phyloP scores from a whole-genome alignment of 2,113 vertebrate genomes.

The Oreochromis aureus region DNA sequence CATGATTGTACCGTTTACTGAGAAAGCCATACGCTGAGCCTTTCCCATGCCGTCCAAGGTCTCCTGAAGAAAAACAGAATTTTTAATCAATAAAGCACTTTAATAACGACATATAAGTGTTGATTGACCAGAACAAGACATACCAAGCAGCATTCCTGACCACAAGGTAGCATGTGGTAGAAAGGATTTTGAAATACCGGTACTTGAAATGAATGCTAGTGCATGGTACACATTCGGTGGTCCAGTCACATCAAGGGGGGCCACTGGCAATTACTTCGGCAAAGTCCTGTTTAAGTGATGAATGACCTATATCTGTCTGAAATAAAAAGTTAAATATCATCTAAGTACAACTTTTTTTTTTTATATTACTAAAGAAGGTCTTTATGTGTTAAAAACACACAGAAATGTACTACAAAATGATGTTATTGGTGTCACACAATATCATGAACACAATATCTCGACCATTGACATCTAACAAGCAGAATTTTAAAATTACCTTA shows the following conservation, averaged over 20 bases:
- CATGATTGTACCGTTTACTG: background rate
- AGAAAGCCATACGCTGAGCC: fast-evolving
- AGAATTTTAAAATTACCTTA: no score
- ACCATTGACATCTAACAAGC: no score
- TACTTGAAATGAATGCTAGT: no score
- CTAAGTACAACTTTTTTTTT: no score
- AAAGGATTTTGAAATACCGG: background rate
- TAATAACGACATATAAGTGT: background rate
- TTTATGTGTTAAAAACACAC: no score
- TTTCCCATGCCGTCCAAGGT: background rate
- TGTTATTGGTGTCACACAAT: no score
- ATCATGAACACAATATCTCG: no score
- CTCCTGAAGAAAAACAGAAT: background rate
- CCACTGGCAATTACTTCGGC: no score
- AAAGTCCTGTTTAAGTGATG: no score
- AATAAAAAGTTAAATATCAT: background rate
- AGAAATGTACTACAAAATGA: no score
- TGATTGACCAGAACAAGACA: background rate
- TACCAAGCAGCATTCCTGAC: background rate
- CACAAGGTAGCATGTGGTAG: background rate
- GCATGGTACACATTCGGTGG: fast-evolving
- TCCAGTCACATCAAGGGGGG: no score
- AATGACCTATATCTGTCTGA: background rate
- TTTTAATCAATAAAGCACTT: background rate
- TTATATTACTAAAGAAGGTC: no score